Base-by-base conservation (phyloP, 2,113 vertebrate species). In the Spheniscus mendiculus region DNA sequence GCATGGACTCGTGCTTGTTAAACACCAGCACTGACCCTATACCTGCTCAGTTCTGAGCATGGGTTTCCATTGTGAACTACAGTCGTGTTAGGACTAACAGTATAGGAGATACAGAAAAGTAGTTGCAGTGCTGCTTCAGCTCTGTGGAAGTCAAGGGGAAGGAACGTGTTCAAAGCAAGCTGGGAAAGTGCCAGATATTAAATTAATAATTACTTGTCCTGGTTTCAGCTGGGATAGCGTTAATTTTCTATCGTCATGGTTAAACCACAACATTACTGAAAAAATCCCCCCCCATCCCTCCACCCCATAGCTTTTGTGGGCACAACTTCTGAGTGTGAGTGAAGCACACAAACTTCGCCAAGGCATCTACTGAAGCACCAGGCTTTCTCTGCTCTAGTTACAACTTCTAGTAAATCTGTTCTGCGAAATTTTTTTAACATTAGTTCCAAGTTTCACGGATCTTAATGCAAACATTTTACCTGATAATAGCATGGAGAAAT, bases 401-500 rank as follows among this genome's bases (percentile, higher is more conserved):
- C 21, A 83, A 74, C 32, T 50, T 58, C 23, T 66, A 81, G 55
- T 58, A 90, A 93, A 89, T 55, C 42, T 52, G 36, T 29, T 63
- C 21, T 45, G 10, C 26, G 16, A 44, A 6, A 9, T 53, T 67
- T 86, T 87, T 56, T 16, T 56, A 80, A 52, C 14, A 17, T 58
- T 50, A 56, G 32, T 44, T 92, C 22, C 53, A 63, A 84, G 61
- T 87, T 91, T 76, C 66, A 71, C 2, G 11, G 38, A 67, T 67
- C 38, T 66, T 45, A 80, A 80, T 15, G 22, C 50, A 76, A 93
- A 52, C 36, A 61, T 83, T 88, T 85, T 55, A 90, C 65, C 50
- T 82, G 61, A 91, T 84, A 96, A 93, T 16, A 71, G 67, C 71
- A 89, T 14, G 11, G 27, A 94, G 56, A 96, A 95, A 87, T 38